phyloP scores from a whole-genome alignment of 2,797 vertebrate genomes.

The Antennarius maculatus region DNA sequence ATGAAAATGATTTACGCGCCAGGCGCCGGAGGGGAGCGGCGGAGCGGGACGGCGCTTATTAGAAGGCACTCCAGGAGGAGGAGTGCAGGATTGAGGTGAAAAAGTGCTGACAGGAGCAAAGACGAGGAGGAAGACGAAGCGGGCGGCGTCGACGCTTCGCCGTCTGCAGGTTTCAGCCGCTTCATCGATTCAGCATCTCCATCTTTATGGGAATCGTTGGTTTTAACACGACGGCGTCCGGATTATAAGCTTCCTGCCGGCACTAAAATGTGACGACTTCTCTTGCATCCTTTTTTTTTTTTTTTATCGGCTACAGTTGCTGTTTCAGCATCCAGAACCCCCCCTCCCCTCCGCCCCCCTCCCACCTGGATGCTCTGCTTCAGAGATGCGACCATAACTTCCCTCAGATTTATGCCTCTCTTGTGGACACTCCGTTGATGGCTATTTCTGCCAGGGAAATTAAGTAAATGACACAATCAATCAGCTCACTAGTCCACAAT shows the following conservation, averaged over 20 bases:
- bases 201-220: slow-evolving; percentile 20
- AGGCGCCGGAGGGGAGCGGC: slow-evolving; percentile 41
- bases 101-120: slow-evolving; percentile 68
- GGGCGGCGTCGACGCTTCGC: slow-evolving; percentile 29
- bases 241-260: slow-evolving; percentile 13
- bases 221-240: slow-evolving; percentile 15
- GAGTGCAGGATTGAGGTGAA: slow-evolving; percentile 52
- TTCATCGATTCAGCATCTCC: slow-evolving; percentile 26
- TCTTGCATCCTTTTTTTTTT: slow-evolving; percentile 13
- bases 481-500: slow-evolving; percentile 65
- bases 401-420: slow-evolving; percentile 59
- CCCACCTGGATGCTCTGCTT: slow-evolving; percentile 48
- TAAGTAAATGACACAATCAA: slow-evolving; percentile 71
- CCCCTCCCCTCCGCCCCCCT: background rate
- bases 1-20: slow-evolving; percentile 72
- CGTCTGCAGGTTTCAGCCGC: slow-evolving; percentile 26
- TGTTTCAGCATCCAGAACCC: slow-evolving; percentile 36
- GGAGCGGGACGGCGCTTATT: slow-evolving; percentile 67
- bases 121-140: slow-evolving; percentile 38
- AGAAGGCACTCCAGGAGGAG: slow-evolving; percentile 57
- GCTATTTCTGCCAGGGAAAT: slow-evolving; percentile 72
- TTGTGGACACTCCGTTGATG: slow-evolving; percentile 67
- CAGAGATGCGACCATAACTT: slow-evolving; percentile 50
- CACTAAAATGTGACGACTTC: slow-evolving; percentile 9
- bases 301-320: slow-evolving; percentile 41